Percentiles rank a stretch among this genome's conserved stretches.
Evolutionary conservation across 2,113 vertebrate genomes (phyloP).

Genomic region (Manacus vitellinus): DNA sequence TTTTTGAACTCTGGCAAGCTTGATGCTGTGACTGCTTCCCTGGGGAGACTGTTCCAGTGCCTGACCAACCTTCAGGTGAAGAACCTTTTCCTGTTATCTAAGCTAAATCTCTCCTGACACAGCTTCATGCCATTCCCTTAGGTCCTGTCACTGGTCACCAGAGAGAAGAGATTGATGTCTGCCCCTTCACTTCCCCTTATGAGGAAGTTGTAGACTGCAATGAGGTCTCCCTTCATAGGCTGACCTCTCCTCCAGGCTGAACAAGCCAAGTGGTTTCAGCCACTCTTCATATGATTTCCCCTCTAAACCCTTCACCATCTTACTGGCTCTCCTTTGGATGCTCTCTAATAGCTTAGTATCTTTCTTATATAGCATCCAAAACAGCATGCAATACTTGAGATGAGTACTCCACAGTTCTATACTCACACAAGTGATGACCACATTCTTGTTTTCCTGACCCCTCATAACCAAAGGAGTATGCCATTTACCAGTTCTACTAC

Average conservation of each 20-base stretch:
- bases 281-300: fast-evolving
- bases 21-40: neutral
- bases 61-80: neutral
- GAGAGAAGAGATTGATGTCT: neutral
- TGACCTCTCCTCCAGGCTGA: neutral
- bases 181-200: neutral
- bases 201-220: too few relatives aligned
- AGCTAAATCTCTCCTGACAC: neutral
- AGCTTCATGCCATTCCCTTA: neutral
- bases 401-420: too few relatives aligned
- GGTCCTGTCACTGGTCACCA: neutral
- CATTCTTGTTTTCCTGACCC: neutral
- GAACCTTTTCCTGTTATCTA: neutral
- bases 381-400: neutral
- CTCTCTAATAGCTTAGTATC: neutral
- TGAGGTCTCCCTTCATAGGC: neutral
- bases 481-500: neutral
- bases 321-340: fast-evolving
- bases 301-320: neutral
- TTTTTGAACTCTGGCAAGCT: neutral
- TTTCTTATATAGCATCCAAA: neutral
- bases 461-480: neutral
- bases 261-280: neutral
- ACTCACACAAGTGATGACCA: neutral
- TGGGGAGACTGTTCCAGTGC: neutral